Conservation (phyloP, 2,113 vertebrate species). For the Neodontobutis hainanensis region DNA sequence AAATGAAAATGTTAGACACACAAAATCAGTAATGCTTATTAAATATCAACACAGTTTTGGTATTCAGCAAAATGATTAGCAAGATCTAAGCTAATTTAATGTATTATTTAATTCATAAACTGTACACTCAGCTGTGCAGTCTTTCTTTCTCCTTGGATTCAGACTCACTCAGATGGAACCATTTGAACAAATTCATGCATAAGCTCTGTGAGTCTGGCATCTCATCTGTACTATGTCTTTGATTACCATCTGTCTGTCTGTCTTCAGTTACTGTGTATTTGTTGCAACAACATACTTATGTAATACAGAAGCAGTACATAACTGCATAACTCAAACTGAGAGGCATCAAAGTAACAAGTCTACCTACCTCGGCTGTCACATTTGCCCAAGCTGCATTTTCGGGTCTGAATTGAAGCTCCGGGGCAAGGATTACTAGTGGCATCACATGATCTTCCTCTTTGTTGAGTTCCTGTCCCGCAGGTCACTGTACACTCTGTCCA, state of each 20-base stretch:
- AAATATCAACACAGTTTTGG: no score
- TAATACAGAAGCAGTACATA: not conserved
- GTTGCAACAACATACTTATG: not conserved
- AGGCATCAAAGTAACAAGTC: conserved; percentile 1
- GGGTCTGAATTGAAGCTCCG: conserved; percentile 94
- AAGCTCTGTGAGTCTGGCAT: conserved; percentile 23
- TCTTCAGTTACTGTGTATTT: not conserved
- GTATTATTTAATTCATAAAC: not conserved
- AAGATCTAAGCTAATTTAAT: no score
- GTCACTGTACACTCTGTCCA: conserved; percentile 97
- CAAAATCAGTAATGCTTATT: not conserved
- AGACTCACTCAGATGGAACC: conserved; percentile 29
- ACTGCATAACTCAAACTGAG: conserved; percentile 8
- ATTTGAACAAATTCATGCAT: conserved; percentile 40
- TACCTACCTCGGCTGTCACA: conserved; percentile 93
- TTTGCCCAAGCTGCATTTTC: conserved; percentile 89
- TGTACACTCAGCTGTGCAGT: conserved; percentile 30
- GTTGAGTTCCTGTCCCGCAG: conserved; percentile 95
- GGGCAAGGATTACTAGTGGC: conserved; percentile 92
- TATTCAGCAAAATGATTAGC: no score
- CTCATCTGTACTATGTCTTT: conserved; percentile 2
- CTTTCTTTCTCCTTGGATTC: conserved; percentile 34
- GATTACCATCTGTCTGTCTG: not conserved
- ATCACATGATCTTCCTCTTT: conserved; percentile 94
- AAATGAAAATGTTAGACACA: conserved; percentile 23